Conservation (phyloP, 2,797 vertebrate species). For the Diplodus sargus region DNA sequence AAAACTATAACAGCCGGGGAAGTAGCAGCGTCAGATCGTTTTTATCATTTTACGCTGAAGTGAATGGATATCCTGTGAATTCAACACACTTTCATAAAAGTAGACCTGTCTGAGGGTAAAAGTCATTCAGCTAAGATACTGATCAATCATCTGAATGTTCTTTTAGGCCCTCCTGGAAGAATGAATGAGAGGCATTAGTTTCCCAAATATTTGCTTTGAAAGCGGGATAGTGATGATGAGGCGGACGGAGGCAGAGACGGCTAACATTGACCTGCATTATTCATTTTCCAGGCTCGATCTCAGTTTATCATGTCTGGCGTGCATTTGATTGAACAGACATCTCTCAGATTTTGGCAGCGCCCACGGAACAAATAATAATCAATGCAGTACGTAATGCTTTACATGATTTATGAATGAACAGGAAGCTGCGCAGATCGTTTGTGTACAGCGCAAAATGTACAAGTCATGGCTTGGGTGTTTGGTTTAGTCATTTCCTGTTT, state of each 20-base stretch:
- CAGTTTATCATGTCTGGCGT: neutral
- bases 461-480: too few species aligned
- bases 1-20: neutral
- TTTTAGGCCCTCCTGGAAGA: slow-evolving; percentile 3
- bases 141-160: neutral
- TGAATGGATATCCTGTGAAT: neutral
- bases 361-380: neutral
- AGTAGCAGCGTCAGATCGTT: neutral
- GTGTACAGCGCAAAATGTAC: too few species aligned
- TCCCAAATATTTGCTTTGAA: neutral
- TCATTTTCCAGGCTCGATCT: neutral
- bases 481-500: too few species aligned
- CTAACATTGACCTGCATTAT: neutral
- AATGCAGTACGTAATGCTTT: neutral
- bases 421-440: too few species aligned
- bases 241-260: neutral
- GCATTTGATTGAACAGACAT: neutral
- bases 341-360: neutral
- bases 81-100: neutral
- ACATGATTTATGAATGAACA: neutral
- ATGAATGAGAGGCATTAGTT: neutral
- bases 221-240: neutral
- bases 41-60: neutral
- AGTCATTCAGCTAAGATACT: neutral
- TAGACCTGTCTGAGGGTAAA: neutral